Base-by-base conservation (phyloP, 2,888 invertebrate genomes). In the Drymonia ruficornis region DNA sequence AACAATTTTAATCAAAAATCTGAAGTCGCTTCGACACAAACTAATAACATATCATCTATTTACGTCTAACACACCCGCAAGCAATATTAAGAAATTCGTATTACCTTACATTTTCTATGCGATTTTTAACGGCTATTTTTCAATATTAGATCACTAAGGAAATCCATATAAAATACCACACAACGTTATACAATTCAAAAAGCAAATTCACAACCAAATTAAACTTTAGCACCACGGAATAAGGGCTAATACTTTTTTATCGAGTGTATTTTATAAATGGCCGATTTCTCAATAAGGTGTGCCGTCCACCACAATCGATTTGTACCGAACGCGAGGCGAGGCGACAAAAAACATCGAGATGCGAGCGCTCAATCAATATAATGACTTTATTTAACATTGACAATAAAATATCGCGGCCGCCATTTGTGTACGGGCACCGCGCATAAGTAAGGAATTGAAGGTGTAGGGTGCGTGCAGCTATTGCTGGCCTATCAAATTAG, bases 341-440 rank as follows among this genome's bases (percentile, higher is more conserved):
- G 76, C 68, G 70, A 78, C 68, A 80, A 80, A 78, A 75, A 74
- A 69, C 59, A 56, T 57, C 53, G 60, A 67, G 72, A 74, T 72
- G 72, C 64, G 55, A 61, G 60, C 86, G 76, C 78, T 92, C 91
- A 87, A 92, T 92, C 91, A 91, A 90, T 88, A 91, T 92, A 91
- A 92, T 89, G 91, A 88, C 91, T 92, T 90, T 91, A 92, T 92
- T 92, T 91, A 86, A 89, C 82, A 84, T 86, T 92, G 91, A 92
- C 91, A 90, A 86, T 91, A 90, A 92, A 84, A 91, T 91, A 92
- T 91, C 70, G 87, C 83, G 70, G 69, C 70, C 66, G 64, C 80
- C 73, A 89, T 91, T n/a, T 91, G 90, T 89, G 72, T 80, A 75
- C 70, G 63, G 65, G 73, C 44, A 43, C 43, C 55, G 69, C 65